Conservation (phyloP, 1,140 invertebrate species). For the Zaprionus nigranus region DNA sequence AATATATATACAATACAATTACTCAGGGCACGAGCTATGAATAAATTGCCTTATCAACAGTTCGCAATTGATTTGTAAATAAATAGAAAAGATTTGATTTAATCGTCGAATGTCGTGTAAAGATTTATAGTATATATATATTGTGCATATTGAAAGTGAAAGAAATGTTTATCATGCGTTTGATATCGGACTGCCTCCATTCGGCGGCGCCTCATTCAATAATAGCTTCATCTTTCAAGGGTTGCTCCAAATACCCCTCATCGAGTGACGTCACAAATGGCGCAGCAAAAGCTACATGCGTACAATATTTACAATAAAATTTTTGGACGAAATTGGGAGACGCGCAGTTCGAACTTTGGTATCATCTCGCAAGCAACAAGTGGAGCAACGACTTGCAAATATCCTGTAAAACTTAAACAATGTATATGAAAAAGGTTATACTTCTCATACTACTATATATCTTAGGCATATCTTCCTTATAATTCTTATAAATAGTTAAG, state of each 20-base stretch:
- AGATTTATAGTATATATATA: neutral
- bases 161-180: neutral
- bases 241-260: constrained; percentile 7
- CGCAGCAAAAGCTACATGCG: constrained; percentile 44
- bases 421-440: neutral
- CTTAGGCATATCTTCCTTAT: neutral
- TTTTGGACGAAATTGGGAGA: constrained; percentile 5
- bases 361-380: neutral
- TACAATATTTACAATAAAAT: constrained; percentile 40
- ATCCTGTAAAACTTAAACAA: constrained; percentile 2
- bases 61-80: constrained; percentile 8
- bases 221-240: constrained; percentile 13
- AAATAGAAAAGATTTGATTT: neutral
- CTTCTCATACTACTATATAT: neutral
- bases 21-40: constrained; percentile 5
- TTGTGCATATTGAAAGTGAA: neutral
- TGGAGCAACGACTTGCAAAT: neutral
- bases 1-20: neutral
- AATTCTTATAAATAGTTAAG: neutral
- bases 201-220: constrained; percentile 25
- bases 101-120: neutral
- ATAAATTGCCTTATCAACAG: constrained; percentile 12
- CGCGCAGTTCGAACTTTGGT: constrained; percentile 16
- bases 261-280: constrained; percentile 42
- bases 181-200: neutral